Evolutionary conservation across 1,140 invertebrate genomes (phyloP).

Genomic region (Neodiprion virginianus): DNA sequence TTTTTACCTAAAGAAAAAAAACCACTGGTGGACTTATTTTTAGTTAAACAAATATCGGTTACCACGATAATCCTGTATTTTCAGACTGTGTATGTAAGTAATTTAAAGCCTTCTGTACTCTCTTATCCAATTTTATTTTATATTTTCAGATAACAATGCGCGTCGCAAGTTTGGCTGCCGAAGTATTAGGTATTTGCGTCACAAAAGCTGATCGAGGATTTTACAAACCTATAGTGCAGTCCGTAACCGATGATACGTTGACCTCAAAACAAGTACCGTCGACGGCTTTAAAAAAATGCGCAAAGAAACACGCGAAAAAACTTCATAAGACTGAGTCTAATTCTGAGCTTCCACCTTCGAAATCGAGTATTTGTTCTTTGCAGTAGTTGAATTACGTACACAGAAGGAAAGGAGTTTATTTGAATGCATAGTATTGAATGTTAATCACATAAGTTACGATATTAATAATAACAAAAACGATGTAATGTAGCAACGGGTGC

Average conservation of each 20-base stretch:
- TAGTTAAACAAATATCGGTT: too few species aligned
- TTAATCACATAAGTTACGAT: background rate
- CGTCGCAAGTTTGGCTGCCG: constrained; percentile 72
- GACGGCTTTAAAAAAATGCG: constrained; percentile 42
- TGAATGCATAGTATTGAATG: background rate
- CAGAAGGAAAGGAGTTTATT: background rate
- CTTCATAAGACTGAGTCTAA: constrained; percentile 43
- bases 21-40: too few species aligned
- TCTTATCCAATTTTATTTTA: background rate
- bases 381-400: constrained; percentile 30
- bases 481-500: background rate
- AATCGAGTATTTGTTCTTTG: constrained; percentile 49
- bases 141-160: constrained; percentile 64
- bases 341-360: constrained; percentile 42
- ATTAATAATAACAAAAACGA: background rate
- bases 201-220: constrained; percentile 72
- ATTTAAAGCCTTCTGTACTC: too few species aligned
- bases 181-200: constrained; percentile 70
- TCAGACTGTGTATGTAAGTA: too few species aligned
- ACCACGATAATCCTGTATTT: too few species aligned
- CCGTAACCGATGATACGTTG: constrained; percentile 63
- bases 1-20: too few species aligned
- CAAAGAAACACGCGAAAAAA: constrained; percentile 51
- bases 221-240: constrained; percentile 71
- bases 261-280: constrained; percentile 34